A percentile compares a stretch with the other conserved stretches of the same genome.
Conservation (phyloP, 2,888 invertebrate genomes). For the Blastobasis adustella region DNA sequence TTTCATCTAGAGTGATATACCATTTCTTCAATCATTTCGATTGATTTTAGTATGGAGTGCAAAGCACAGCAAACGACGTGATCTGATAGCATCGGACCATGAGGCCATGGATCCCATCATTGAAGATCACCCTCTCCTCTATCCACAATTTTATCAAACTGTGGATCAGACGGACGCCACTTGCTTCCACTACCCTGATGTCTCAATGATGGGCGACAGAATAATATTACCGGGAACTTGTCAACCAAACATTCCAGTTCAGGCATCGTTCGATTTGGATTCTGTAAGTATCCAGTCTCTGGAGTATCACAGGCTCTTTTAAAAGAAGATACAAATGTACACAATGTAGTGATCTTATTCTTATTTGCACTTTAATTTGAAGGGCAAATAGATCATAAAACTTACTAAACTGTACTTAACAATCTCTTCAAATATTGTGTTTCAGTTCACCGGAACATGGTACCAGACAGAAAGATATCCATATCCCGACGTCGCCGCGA, state of each 20-base stretch:
- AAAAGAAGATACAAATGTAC: too few species aligned
- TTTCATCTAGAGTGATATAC: too few species aligned
- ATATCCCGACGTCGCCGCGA: conserved; percentile 41
- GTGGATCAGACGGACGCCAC: conserved; percentile 38
- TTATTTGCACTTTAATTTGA: neutral
- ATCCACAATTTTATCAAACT: conserved; percentile 32
- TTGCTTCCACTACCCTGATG: conserved; percentile 56
- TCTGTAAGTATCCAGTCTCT: too few species aligned
- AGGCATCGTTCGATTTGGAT: conserved; percentile 5
- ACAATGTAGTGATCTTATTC: too few species aligned
- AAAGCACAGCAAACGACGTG: conserved; percentile 44
- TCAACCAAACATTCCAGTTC: conserved; percentile 38
- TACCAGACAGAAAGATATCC: conserved; percentile 54
- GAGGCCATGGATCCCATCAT: conserved; percentile 30
- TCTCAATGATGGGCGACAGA: conserved; percentile 20
- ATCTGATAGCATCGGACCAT: conserved; percentile 27
- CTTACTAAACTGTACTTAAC: too few species aligned
- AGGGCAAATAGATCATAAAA: neutral
- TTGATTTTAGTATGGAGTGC: conserved; percentile 56
- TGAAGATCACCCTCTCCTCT: conserved; percentile 28
- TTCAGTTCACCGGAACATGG: conserved; percentile 58
- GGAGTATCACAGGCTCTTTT: too few species aligned
- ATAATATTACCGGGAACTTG: conserved; percentile 58
- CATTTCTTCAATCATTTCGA: neutral
- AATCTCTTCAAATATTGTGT: neutral